Evolutionary conservation across 2,797 vertebrate species (phyloP), one percentile per base, ranked within the genome.

Genomic region (Pipistrellus pipistrellus): DNA sequence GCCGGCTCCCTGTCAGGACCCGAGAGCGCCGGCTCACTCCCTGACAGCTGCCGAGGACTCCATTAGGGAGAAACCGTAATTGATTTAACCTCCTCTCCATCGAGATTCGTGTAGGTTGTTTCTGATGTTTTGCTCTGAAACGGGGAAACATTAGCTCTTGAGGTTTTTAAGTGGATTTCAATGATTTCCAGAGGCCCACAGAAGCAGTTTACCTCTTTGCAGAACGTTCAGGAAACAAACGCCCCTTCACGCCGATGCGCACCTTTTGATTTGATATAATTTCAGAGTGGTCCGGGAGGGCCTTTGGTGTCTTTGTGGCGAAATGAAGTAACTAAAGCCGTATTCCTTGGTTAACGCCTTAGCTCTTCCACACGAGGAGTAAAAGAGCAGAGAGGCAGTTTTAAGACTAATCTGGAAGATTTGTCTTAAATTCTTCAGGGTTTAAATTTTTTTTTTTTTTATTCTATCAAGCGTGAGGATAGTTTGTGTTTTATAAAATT

Each of bases 151-250:
- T 71, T 90, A 10, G 53, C 76, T 93, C 94, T 71, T 94, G 87
- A 88, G 73, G 86, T 94, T 95, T 95, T 62, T 93, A 90, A 95
- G 88, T 97, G 85, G 71, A 66, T 95, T 95, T 92, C 66, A 86
- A 8, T 80, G 55, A 85, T 76, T 93, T 85, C 76, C 87, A 35
- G n/a, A 88, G 81, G 23, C 59, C 46, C 30, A 73, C 21, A 75
- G 82, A 72, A 38, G 15, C 73, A 41, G 68, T 48, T 92, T 57
- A 48, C 32, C 21, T 91, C 88, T 95, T 48, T 55, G 86, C 48
- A 46, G 85, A 23, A 66, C 72, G 41, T 88, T 81, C 87, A 85
- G 88, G 83, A 93, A 92, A 72, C 78, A 72, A 86, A 76, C 78
- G 66, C 14, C 30, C 48, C 46, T 44, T 59, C 77, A 90, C 51